Evolutionary conservation across 1,140 invertebrate genomes (phyloP), one percentile per base, ranked within the genome.

Genomic region (Drosophila sturtevanti): DNA sequence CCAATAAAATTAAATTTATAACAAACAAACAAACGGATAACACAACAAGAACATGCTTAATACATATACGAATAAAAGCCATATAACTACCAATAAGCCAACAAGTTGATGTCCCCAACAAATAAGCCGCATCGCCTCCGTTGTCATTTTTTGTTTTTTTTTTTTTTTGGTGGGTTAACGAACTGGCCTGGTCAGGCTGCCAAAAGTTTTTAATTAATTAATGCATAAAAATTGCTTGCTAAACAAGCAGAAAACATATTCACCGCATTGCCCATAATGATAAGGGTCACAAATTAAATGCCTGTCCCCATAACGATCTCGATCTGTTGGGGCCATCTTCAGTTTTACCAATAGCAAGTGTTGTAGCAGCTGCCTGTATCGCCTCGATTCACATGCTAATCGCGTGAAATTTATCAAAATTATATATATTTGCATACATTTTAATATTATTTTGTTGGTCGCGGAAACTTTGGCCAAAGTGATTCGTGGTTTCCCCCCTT

Each of bases 141-240:
- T 22, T 60, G 56, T 14, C 44, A 58, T 51, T 44, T 62, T 62
- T 63, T 24, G 2, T 3, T 24, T 62, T 63, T n/a, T n/a, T n/a
- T n/a, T n/a, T n/a, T n/a, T n/a, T n/a, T n/a, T n/a, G n/a, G n/a
- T 87, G 79, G 79, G 84, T 89, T 80, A 89, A 89, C 72, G 84
- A 89, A 89, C 84, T 89, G 68, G 38, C 35, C 52, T 18, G 22
- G 56, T 6, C 27, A 31, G 27, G 27, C 22, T 41, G 27, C 31
- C 22, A 44, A 64, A 34, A 48, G 41, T 48, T 48, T 31, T 64
- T 72, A 52, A 77, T 89, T 84, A 89, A 89, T 89, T 76, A 84
- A 89, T 89, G 72, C 84, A 89, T 77, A 84, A 80, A 80, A 74
- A 68, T 71, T 63, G 68, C 44, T 63, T 59, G 48, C 61, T 52